These are phyloP conservation scores for Macropis europaea DNA, from an alignment of 2,888 invertebrate species.

Conservation along the genomic window DNA sequence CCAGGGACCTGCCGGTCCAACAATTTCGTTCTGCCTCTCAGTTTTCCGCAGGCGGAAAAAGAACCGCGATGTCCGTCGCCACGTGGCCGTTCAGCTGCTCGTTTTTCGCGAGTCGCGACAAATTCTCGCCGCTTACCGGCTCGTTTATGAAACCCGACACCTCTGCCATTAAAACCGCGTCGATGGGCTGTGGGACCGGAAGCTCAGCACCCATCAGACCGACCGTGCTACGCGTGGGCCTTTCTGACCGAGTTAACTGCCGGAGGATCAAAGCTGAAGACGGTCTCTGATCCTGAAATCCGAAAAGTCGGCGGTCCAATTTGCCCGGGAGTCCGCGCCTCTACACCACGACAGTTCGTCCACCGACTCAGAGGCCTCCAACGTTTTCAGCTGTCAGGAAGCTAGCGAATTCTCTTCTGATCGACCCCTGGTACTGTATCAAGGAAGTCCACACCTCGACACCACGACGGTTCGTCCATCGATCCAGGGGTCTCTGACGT, in stretches of 20 bases:
- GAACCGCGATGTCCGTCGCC: conserved; percentile 22
- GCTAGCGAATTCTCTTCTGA: conserved; percentile 55
- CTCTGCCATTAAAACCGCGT: conserved; percentile 59
- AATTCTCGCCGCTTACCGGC: conserved; percentile 40
- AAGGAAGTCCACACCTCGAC: conserved; percentile 55
- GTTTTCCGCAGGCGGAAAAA: conserved; percentile 6
- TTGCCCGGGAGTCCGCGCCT: conserved; percentile 49
- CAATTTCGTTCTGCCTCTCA: background rate
- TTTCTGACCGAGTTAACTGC: background rate
- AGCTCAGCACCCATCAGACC: conserved; percentile 49
- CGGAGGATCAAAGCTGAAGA: background rate
- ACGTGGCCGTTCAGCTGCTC: conserved; percentile 27
- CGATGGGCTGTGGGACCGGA: conserved; percentile 48
- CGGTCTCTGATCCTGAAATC: background rate
- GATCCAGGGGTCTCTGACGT: conserved; percentile 56
- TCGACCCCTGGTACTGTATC: no score
- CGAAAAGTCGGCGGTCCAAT: conserved; percentile 37
- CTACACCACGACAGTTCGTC: conserved; percentile 58
- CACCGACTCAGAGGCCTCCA: conserved; percentile 56
- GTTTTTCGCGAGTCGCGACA: conserved; percentile 43
- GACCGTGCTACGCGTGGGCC: conserved; percentile 26
- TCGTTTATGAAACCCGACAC: conserved; percentile 59
- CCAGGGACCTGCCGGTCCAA: background rate
- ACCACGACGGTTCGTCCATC: conserved; percentile 59
- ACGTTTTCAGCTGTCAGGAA: conserved; percentile 58